Conservation (phyloP, 1,140 invertebrate genomes). For the Drosophila setifemur region DNA sequence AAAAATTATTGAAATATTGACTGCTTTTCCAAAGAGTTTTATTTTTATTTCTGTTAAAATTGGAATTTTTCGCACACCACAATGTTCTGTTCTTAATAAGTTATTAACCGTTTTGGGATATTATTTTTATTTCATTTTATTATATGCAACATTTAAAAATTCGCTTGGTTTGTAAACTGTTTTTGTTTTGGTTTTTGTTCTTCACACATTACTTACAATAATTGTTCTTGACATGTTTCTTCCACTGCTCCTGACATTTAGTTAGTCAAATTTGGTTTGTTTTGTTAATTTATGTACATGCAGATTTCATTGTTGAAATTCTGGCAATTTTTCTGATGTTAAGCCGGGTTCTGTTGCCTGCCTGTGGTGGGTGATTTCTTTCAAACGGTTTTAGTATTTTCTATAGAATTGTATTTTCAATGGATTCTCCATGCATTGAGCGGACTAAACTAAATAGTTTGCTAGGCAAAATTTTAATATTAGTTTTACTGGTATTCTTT, state of each 20-base stretch:
- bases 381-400: neutral
- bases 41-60: conserved; percentile 75
- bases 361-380: conserved; percentile 49
- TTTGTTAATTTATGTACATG: conserved; percentile 27
- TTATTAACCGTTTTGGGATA: conserved; percentile 19
- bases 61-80: conserved; percentile 69
- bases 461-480: conserved; percentile 44
- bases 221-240: conserved; percentile 33
- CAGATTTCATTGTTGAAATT: conserved; percentile 26
- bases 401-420: neutral
- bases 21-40: conserved; percentile 63
- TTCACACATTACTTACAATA: conserved; percentile 20
- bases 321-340: conserved; percentile 18
- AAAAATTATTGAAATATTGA: conserved; percentile 30
- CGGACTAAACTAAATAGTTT: conserved; percentile 43
- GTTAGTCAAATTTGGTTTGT: conserved; percentile 21
- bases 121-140: conserved; percentile 1
- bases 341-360: conserved; percentile 30
- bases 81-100: conserved; percentile 55
- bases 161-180: conserved; percentile 49
- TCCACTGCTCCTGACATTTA: conserved; percentile 2
- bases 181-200: neutral
- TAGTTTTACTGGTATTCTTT: conserved; percentile 37
- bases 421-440: conserved; percentile 13
- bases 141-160: conserved; percentile 54